A percentile compares a stretch with the other conserved stretches of the same genome.
These are phyloP conservation scores for Epinephelus coioides DNA, from an alignment of 2,797 vertebrate genomes.

Conservation along the genomic window DNA sequence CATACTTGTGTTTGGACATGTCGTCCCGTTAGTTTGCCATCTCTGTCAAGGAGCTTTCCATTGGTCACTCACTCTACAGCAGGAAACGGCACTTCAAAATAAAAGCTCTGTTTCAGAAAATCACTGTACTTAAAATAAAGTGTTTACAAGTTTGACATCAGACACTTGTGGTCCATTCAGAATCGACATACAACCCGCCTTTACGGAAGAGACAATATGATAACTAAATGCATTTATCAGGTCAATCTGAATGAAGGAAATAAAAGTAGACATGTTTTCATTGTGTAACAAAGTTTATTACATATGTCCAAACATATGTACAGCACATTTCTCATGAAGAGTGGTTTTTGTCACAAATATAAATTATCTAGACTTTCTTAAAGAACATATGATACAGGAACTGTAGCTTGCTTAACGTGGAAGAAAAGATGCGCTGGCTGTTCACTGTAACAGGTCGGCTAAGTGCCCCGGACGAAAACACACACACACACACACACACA, in stretches of 20 bases:
- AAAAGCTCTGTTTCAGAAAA: too few relatives aligned
- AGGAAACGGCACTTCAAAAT: too few relatives aligned
- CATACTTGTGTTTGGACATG: too few relatives aligned
- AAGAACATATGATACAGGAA: slow-evolving; percentile 81
- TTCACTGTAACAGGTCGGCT: slow-evolving; percentile 55
- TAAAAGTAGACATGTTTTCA: slow-evolving; percentile 45
- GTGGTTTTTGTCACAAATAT: slow-evolving; percentile 98
- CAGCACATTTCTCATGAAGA: slow-evolving; percentile 94
- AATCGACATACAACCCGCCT: too few relatives aligned
- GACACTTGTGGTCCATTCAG: too few relatives aligned
- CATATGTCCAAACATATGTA: slow-evolving; percentile 99
- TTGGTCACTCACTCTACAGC: too few relatives aligned
- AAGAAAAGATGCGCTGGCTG: slow-evolving; percentile 67
- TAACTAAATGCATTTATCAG: too few relatives aligned
- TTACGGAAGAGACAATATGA: too few relatives aligned
- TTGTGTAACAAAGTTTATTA: slow-evolving; percentile 99
- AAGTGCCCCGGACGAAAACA: slow-evolving; percentile 45
- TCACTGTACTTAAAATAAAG: too few relatives aligned
- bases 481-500: slow-evolving; percentile 7
- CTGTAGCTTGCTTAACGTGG: slow-evolving; percentile 64
- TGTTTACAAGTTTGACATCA: too few relatives aligned
- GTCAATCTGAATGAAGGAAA: not conserved
- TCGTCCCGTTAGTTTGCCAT: too few relatives aligned
- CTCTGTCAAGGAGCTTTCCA: too few relatives aligned
- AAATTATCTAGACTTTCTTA: slow-evolving; percentile 93